Evolutionary conservation across 2,113 vertebrate genomes (phyloP).

Genomic region (Eonycteris spelaea): DNA sequence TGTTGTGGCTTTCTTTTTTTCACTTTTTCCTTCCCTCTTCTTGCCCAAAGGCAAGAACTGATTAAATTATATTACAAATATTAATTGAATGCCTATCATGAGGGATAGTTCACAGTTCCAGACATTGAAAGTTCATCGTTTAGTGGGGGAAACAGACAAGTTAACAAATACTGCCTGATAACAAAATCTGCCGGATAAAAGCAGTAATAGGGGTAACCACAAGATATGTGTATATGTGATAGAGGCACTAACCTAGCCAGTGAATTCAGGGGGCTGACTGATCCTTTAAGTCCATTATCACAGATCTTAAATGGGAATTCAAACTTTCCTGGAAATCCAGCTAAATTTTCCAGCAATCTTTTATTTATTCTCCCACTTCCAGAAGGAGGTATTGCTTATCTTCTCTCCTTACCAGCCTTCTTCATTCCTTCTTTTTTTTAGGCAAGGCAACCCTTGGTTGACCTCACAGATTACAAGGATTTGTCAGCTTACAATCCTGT

Average conservation of each 20-base stretch:
- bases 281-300: background rate
- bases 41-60: background rate
- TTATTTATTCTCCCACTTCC: background rate
- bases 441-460: too few species aligned
- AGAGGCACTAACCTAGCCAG: background rate
- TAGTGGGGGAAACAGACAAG: background rate
- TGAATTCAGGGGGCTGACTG: background rate
- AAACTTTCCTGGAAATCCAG: background rate
- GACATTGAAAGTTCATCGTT: background rate
- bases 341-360: background rate
- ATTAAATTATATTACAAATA: background rate
- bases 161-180: background rate
- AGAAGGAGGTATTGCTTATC: background rate
- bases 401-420: background rate
- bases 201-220: background rate
- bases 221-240: background rate
- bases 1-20: background rate
- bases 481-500: too few species aligned
- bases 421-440: background rate
- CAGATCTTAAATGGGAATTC: background rate
- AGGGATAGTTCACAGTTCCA: background rate
- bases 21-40: background rate
- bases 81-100: background rate
- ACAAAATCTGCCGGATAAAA: background rate
- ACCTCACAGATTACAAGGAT: too few species aligned